These are phyloP conservation scores for Teleopsis dalmanni DNA, from an alignment of 1,140 invertebrate species.

Conservation along the genomic window DNA sequence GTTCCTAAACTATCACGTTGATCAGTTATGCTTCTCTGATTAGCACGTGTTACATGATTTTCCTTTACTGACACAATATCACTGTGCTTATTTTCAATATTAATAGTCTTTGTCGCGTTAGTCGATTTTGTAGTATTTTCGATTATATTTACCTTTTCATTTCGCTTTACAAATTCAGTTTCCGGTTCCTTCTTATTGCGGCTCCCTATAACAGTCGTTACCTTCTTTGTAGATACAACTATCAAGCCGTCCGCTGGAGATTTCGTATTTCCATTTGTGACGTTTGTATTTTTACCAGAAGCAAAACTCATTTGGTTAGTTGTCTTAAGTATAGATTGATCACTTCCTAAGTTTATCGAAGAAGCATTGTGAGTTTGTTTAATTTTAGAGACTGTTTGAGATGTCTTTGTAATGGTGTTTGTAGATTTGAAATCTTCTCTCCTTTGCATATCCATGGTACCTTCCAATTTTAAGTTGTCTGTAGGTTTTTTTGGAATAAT, in stretches of 20 bases:
- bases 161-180: slow-evolving; percentile 36
- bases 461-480: slow-evolving; percentile 59
- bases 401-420: not conserved
- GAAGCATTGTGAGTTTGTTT: slow-evolving; percentile 55
- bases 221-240: slow-evolving; percentile 48
- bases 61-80: slow-evolving; percentile 16
- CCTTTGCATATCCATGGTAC: slow-evolving; percentile 50
- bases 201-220: slow-evolving; percentile 41
- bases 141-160: slow-evolving; percentile 35
- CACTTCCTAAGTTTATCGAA: slow-evolving; percentile 55
- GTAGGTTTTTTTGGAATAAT: slow-evolving; percentile 51
- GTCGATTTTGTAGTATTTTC: slow-evolving; percentile 35
- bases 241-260: slow-evolving; percentile 49
- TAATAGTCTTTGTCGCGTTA: slow-evolving; percentile 30
- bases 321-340: slow-evolving; percentile 48
- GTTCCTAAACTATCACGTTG: too few relatives aligned
- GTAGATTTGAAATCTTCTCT: slow-evolving; percentile 30
- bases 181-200: slow-evolving; percentile 38
- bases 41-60: slow-evolving; percentile 7
- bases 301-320: slow-evolving; percentile 56
- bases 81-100: slow-evolving; percentile 32
- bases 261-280: slow-evolving; percentile 42
- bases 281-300: slow-evolving; percentile 47
- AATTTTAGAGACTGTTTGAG: slow-evolving; percentile 17
- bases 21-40: slow-evolving; percentile 3